phyloP scores from a whole-genome alignment of 2,888 invertebrate species.

The Chorisops tibialis region DNA sequence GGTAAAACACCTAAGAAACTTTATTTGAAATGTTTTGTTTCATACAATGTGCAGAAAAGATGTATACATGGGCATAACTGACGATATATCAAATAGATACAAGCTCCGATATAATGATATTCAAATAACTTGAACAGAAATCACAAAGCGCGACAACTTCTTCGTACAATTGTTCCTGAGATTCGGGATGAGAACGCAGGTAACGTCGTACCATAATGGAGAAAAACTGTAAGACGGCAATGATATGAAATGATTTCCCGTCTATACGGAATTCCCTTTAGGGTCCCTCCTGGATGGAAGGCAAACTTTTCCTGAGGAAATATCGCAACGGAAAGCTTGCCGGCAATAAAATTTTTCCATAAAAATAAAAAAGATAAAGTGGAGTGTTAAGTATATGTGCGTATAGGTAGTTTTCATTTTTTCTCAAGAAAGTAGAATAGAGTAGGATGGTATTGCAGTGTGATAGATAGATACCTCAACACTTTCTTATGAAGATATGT shows the following conservation, averaged over 20 bases:
- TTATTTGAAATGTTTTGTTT: too few species aligned
- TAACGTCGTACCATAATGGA: conserved; percentile 15
- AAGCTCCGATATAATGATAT: conserved; percentile 13
- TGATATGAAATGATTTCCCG: conserved; percentile 25
- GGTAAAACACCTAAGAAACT: too few species aligned
- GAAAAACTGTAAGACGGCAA: conserved; percentile 24
- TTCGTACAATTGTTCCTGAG: background rate
- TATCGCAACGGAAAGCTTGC: conserved; percentile 15
- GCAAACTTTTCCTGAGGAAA: background rate
- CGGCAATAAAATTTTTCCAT: conserved; percentile 23
- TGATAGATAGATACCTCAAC: conserved; percentile 20
- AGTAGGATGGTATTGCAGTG: background rate
- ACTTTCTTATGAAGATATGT: background rate
- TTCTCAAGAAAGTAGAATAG: conserved; percentile 4
- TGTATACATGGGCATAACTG: too few species aligned
- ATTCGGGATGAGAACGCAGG: background rate
- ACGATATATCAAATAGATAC: too few species aligned
- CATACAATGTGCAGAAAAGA: too few species aligned
- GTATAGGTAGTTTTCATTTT: conserved; percentile 4
- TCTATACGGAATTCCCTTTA: conserved; percentile 19
- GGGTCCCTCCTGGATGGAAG: background rate
- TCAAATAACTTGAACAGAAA: conserved; percentile 21
- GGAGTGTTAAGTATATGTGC: background rate
- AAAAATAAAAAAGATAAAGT: conserved; percentile 13
- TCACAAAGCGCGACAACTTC: conserved; percentile 19